Base-by-base conservation (phyloP, 2,888 invertebrate species). In the Drosophila villosipedis region DNA sequence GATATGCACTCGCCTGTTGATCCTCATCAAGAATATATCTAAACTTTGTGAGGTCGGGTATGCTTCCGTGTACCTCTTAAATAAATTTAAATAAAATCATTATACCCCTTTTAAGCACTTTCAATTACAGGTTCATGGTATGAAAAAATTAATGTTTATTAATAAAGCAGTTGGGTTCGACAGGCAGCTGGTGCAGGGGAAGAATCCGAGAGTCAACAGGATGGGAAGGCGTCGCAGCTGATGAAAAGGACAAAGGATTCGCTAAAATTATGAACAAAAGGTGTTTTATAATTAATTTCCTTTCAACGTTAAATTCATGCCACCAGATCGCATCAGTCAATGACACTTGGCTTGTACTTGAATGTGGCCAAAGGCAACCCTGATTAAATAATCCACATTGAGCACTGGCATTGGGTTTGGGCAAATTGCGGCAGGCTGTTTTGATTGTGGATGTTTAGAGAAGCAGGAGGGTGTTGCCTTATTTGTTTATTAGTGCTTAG, bases 221-320 rank as follows among this genome's bases (percentile, higher is more conserved):
- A 5, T 33, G 35, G 50, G 30, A 5, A 16, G 7, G 12, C 16
- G 28, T 10, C 14, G 28, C 16, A 41, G 33, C 47, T n/a, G 28
- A 52, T 25, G 25, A 28, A 19, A 30, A 4, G 53, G 43, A 68
- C 68, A 60, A 53, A 68, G 57, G 63, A 62, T 65, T 66, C 58
- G 73, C 68, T 60, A 31, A 78, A 85, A 78, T 80, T 78, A 73
- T 76, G 68, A 69, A 75, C 79, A 84, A 89, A 81, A 81, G 76
- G 70, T 78, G 69, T 41, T 78, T 79, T 81, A 83, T 89, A 86
- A 86, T 86, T 89, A 81, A 79, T 78, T 86, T 78, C 35, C 10
- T 62, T 78, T 63, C 52, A 66, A 49, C 28, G 50, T 53, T 41
- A 49, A 64, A 59, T 39, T 70, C 47, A 49, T 61, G 25, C 25